A percentile compares a stretch with the other conserved stretches of the same genome.
These are phyloP conservation scores for Drosophila pseudotalamancana DNA, from an alignment of 2,888 invertebrate genomes.

Conservation along the genomic window DNA sequence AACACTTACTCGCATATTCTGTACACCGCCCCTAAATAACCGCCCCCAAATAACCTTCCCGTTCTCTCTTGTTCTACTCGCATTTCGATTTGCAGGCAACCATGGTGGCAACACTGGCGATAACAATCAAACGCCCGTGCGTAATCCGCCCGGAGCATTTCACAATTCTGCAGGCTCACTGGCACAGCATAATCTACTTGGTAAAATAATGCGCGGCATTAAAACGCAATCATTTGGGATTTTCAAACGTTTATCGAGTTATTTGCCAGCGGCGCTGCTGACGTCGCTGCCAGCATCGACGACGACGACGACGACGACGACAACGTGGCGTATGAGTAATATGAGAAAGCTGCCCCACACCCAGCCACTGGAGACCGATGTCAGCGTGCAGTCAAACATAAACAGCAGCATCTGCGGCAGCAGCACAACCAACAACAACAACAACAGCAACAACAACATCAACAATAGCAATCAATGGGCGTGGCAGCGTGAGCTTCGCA, in stretches of 20 bases:
- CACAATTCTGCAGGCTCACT: constrained; percentile 84
- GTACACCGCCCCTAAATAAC: too few relatives aligned
- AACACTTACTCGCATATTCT: constrained; percentile 1
- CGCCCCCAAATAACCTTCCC: constrained; percentile 3
- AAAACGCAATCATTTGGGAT: constrained; percentile 84
- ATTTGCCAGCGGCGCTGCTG: constrained; percentile 65
- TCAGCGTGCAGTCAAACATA: constrained; percentile 54
- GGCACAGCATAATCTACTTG: constrained; percentile 82
- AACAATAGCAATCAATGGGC: constrained; percentile 43
- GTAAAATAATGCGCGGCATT: constrained; percentile 83
- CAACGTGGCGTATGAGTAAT: constrained; percentile 80
- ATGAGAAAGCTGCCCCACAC: constrained; percentile 52
- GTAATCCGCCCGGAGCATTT: constrained; percentile 85
- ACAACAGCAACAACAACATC: constrained; percentile 26
- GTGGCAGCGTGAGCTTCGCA: constrained; percentile 49
- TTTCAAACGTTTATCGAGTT: constrained; percentile 83
- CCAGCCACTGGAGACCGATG: constrained; percentile 53
- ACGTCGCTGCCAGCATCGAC: constrained; percentile 35
- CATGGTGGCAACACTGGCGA: constrained; percentile 78
- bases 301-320: too few relatives aligned
- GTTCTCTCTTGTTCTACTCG: constrained; percentile 11
- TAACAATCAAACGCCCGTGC: constrained; percentile 84
- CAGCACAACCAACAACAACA: constrained; percentile 24
- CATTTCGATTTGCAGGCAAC: constrained; percentile 62
- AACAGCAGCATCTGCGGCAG: constrained; percentile 40